Percentiles rank a stretch among this genome's conserved stretches.
Evolutionary conservation across 2,113 vertebrate species (phyloP).

Genomic region (Chaetodon trifascialis): DNA sequence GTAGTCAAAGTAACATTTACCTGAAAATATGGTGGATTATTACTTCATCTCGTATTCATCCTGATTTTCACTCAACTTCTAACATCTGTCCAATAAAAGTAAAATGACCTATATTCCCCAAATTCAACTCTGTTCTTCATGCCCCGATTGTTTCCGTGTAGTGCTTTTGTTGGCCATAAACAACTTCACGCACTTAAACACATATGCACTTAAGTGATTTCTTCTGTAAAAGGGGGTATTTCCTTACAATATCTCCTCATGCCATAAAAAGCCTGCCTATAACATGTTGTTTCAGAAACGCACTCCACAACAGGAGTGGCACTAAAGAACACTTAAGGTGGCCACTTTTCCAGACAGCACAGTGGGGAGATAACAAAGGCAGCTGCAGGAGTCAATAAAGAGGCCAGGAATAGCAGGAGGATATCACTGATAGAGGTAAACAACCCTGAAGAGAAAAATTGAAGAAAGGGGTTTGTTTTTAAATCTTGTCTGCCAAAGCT

Average conservation of each 20-base stretch:
- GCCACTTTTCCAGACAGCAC: conserved; percentile 64
- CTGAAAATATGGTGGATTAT: neutral
- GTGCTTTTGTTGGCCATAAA: conserved; percentile 22
- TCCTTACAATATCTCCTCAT: neutral
- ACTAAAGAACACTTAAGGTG: conserved; percentile 69
- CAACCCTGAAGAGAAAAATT: conserved; percentile 37
- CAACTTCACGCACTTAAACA: conserved; percentile 21
- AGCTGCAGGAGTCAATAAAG: conserved; percentile 60
- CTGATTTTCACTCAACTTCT: neutral
- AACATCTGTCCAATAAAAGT: neutral
- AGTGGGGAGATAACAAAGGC: conserved; percentile 64
- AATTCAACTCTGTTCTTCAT: neutral
- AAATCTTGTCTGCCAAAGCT: neutral
- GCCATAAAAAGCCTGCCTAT: conserved; percentile 23
- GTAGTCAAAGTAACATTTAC: neutral
- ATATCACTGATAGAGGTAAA: conserved; percentile 58
- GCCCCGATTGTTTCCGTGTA: neutral
- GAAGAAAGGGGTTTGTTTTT: neutral
- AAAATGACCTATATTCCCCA: neutral
- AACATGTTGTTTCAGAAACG: conserved; percentile 48
- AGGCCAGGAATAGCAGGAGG: conserved; percentile 57
- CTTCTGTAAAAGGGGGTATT: conserved; percentile 5
- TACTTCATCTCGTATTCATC: neutral
- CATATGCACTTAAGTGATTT: conserved; percentile 34
- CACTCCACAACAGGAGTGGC: conserved; percentile 50